Evolutionary conservation across 2,888 invertebrate genomes (phyloP).

Genomic region (Colostygia pectinataria): DNA sequence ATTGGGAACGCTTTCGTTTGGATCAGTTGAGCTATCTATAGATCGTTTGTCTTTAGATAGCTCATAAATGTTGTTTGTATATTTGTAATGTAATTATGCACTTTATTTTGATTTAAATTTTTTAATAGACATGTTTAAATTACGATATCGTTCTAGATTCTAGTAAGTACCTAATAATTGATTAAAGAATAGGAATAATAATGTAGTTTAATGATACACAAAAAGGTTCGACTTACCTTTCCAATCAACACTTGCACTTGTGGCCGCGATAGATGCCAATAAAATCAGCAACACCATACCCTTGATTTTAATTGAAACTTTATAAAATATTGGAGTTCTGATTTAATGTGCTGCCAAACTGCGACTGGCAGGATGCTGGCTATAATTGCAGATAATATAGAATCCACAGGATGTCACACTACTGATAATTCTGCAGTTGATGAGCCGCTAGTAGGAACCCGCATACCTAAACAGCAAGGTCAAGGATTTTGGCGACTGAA

Average conservation of each 20-base stretch:
- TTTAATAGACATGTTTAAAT: too few species aligned
- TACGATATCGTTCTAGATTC: too few species aligned
- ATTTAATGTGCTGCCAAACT: constrained; percentile 34
- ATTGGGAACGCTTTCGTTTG: too few species aligned
- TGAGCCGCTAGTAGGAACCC: constrained; percentile 18
- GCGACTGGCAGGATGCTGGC: constrained; percentile 41
- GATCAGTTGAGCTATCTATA: too few species aligned
- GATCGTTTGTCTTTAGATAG: too few species aligned
- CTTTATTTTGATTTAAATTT: too few species aligned
- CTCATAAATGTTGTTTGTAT: too few species aligned
- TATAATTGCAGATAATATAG: constrained; percentile 31
- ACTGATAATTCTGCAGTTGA: constrained; percentile 47
- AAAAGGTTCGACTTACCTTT: constrained; percentile 19
- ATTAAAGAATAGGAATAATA: too few species aligned
- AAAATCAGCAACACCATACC: constrained; percentile 48
- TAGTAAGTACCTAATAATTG: too few species aligned
- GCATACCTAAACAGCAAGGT: constrained; percentile 13
- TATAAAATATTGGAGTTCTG: constrained; percentile 10
- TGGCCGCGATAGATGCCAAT: constrained; percentile 36
- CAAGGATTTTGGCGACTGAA: constrained; percentile 11
- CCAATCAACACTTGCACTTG: constrained; percentile 33
- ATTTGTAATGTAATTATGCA: too few species aligned
- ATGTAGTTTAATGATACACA: too few species aligned
- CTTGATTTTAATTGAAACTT: not conserved
- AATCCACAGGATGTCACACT: constrained; percentile 60